Conservation (phyloP, 2,888 invertebrate genomes). For the Nomada fucata region DNA sequence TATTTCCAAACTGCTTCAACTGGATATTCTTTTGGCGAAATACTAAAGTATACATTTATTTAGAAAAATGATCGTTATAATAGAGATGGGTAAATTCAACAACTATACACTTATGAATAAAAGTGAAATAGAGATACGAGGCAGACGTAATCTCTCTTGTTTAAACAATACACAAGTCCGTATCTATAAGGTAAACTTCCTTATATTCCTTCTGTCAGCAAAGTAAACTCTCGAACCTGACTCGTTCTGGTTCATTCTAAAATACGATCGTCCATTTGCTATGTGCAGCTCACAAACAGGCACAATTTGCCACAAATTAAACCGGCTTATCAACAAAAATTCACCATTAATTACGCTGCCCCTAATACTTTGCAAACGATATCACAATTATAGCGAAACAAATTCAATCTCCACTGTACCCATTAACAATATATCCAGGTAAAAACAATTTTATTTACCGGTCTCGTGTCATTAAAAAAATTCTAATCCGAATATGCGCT, state of each 20-base stretch:
- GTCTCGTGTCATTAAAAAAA: too few relatives aligned
- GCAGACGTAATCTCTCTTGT: background rate
- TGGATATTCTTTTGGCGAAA: too few relatives aligned
- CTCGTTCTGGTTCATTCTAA: background rate
- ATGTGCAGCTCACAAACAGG: background rate
- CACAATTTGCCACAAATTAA: background rate
- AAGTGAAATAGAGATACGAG: background rate
- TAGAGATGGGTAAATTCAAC: background rate
- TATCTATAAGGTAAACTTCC: conserved; percentile 10
- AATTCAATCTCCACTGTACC: too few relatives aligned
- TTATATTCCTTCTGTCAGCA: background rate
- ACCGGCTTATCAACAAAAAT: background rate
- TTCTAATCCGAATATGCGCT: too few relatives aligned
- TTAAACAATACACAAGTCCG: conserved; percentile 11
- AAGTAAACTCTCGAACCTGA: background rate
- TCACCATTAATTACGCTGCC: too few relatives aligned
- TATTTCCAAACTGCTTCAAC: too few relatives aligned
- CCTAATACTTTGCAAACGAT: too few relatives aligned
- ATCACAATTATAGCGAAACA: too few relatives aligned
- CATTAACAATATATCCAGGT: too few relatives aligned
- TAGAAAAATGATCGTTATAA: background rate
- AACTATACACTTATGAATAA: background rate
- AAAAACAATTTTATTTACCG: too few relatives aligned
- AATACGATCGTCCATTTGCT: background rate
- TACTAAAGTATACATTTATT: background rate